Conservation (phyloP, 2,888 invertebrate genomes). For the Macaria liturata region DNA sequence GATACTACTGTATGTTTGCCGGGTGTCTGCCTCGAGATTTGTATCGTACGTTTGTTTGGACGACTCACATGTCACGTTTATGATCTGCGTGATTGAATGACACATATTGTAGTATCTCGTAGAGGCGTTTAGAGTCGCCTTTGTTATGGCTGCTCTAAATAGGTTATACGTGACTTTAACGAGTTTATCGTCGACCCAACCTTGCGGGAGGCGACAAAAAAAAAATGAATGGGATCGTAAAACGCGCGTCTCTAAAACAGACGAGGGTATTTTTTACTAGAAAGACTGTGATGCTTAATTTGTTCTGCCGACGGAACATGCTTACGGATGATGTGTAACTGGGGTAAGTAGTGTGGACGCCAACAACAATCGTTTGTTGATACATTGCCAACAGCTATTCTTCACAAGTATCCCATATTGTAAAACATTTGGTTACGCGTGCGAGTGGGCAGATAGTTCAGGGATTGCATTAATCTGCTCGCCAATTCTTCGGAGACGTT, state of each 20-base stretch:
- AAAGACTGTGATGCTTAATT: slow-evolving; percentile 14
- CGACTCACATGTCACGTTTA: slow-evolving; percentile 58
- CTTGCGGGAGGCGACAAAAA: slow-evolving; percentile 23
- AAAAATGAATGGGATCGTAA: slow-evolving; percentile 19
- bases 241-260: slow-evolving; percentile 9
- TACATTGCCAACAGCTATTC: slow-evolving; percentile 35
- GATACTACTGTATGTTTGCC: slow-evolving; percentile 62
- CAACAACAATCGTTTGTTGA: slow-evolving; percentile 34
- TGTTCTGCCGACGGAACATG: slow-evolving; percentile 18
- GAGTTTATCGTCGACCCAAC: slow-evolving; percentile 8
- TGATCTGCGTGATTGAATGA: slow-evolving; percentile 56
- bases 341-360: slow-evolving; percentile 22
- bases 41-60: slow-evolving; percentile 63
- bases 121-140: slow-evolving; percentile 33
- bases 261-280: slow-evolving; percentile 19
- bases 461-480: slow-evolving; percentile 33
- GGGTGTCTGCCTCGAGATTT: slow-evolving; percentile 66
- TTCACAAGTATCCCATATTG: slow-evolving; percentile 35
- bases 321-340: slow-evolving; percentile 27
- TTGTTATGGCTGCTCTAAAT: slow-evolving; percentile 36
- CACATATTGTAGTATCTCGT: slow-evolving; percentile 37
- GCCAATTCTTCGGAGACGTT: slow-evolving; percentile 39
- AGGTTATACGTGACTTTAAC: slow-evolving; percentile 22
- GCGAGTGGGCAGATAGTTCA: slow-evolving; percentile 29
- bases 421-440: slow-evolving; percentile 30